Percentiles rank a stretch among this genome's conserved stretches.
Conservation (phyloP, 2,888 invertebrate species). For the Liopterus haemorrhoidalis region DNA sequence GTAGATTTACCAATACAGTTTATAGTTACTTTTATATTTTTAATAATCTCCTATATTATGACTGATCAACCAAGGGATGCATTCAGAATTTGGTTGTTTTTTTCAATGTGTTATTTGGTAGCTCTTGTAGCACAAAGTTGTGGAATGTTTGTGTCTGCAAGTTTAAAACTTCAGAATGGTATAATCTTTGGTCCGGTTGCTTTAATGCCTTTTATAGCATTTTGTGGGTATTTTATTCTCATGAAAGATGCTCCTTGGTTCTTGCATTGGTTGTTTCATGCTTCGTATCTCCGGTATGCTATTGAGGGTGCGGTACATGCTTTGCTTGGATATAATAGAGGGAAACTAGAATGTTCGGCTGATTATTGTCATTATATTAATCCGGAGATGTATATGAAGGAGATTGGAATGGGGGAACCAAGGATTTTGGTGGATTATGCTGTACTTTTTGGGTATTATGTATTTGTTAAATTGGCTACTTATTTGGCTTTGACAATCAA, state of each 20-base stretch:
- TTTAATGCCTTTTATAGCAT: conserved; percentile 80
- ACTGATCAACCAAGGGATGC: conserved; percentile 79
- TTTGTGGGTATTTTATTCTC: conserved; percentile 89
- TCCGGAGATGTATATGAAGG: conserved; percentile 67
- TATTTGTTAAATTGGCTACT: conserved; percentile 57
- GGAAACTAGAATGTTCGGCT: conserved; percentile 65
- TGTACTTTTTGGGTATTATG: conserved; percentile 59
- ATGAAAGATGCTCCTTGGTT: conserved; percentile 71
- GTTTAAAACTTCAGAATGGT: conserved; percentile 74
- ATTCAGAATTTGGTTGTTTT: conserved; percentile 64
- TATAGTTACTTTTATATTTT: conserved; percentile 62
- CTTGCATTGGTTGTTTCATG: conserved; percentile 79
- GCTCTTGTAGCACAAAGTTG: conserved; percentile 81
- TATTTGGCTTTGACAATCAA: conserved; percentile 63
- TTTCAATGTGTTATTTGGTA: conserved; percentile 66
- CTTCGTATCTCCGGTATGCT: conserved; percentile 84
- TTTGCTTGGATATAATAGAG: conserved; percentile 75
- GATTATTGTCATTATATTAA: conserved; percentile 69
- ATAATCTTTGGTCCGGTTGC: conserved; percentile 85
- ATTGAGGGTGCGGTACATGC: conserved; percentile 76
- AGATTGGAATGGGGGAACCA: conserved; percentile 63
- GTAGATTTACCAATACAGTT: conserved; percentile 60
- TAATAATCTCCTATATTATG: conserved; percentile 74
- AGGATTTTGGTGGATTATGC: conserved; percentile 60
- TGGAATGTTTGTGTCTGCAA: conserved; percentile 79